A percentile compares a stretch with the other conserved stretches of the same genome.
phyloP scores from a whole-genome alignment of 2,797 vertebrate genomes.

The Micromesistius poutassou region DNA sequence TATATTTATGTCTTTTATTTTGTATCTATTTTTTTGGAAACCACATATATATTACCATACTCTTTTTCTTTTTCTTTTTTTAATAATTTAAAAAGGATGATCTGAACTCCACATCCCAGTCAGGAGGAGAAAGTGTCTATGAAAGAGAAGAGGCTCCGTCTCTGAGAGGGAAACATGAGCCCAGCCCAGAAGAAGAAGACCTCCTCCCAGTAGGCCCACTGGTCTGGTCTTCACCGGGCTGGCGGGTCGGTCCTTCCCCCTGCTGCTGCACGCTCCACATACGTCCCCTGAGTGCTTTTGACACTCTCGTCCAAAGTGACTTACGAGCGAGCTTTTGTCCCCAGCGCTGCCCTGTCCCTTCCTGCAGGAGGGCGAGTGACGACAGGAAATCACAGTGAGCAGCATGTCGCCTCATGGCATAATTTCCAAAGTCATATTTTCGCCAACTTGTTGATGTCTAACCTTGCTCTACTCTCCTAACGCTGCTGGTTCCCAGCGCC shows the following conservation, averaged over 20 bases:
- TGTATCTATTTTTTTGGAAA: conserved; percentile 39
- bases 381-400: neutral
- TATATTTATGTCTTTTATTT: neutral
- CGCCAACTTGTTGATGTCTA: too few species aligned
- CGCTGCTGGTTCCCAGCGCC: too few species aligned
- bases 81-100: conserved; percentile 26
- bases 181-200: conserved; percentile 35
- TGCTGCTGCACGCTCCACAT: neutral
- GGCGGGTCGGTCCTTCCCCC: neutral
- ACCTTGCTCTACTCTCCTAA: too few species aligned
- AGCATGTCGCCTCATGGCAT: neutral
- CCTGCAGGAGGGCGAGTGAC: neutral
- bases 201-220: conserved; percentile 41
- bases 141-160: conserved; percentile 67
- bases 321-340: neutral
- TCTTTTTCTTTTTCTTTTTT: conserved; percentile 43
- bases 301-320: neutral
- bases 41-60: conserved; percentile 48
- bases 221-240: conserved; percentile 21
- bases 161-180: conserved; percentile 54
- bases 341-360: neutral
- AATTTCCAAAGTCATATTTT: too few species aligned
- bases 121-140: conserved; percentile 46
- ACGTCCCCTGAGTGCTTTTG: neutral
- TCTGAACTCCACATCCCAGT: conserved; percentile 4